These are phyloP conservation scores for Rhadina sibilatrix DNA, from an alignment of 2,113 vertebrate species.

Conservation along the genomic window DNA sequence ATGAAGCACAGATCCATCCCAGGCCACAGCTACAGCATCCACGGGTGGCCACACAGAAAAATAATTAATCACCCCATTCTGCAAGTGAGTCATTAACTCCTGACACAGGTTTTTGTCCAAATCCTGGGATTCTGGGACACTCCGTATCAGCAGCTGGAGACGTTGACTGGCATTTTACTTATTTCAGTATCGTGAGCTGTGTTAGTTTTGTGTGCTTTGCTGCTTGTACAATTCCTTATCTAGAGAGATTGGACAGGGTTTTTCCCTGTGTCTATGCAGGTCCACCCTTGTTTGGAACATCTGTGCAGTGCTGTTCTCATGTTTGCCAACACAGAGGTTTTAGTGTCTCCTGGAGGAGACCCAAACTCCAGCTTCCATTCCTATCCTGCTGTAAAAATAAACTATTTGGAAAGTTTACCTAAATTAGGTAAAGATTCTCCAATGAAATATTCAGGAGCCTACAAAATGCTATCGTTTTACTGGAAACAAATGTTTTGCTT, in stretches of 20 bases:
- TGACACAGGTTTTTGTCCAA: neutral
- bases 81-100: neutral
- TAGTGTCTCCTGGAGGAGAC: neutral
- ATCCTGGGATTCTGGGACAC: neutral
- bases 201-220: neutral
- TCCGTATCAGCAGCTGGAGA: neutral
- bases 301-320: neutral
- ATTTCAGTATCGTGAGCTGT: neutral
- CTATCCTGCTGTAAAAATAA: neutral
- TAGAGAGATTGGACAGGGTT: neutral
- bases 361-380: neutral
- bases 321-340: neutral
- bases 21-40: neutral
- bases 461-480: neutral
- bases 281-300: neutral
- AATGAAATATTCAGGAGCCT: neutral
- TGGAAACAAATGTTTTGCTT: neutral
- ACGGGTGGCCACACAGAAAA: neutral
- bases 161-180: neutral
- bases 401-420: neutral
- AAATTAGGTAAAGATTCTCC: neutral
- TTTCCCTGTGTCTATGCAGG: neutral
- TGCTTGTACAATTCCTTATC: neutral
- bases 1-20: neutral
- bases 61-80: neutral